phyloP scores from a whole-genome alignment of 1,140 invertebrate genomes.

The Maconellicoccus hirsutus region DNA sequence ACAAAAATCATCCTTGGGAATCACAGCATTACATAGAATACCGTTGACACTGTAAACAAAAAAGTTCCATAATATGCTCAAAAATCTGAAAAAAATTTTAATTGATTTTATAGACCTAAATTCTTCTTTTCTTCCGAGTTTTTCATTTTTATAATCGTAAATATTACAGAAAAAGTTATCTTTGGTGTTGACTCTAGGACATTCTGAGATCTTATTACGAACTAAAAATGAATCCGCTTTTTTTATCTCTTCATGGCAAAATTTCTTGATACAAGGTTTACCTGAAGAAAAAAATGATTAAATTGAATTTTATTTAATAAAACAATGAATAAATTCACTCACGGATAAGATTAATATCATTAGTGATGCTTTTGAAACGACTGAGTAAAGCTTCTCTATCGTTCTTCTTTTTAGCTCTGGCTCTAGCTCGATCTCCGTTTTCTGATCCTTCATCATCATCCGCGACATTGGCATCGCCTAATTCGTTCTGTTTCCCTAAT shows the following conservation, averaged over 20 bases:
- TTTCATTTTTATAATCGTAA: constrained; percentile 21
- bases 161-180: constrained; percentile 14
- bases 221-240: constrained; percentile 1
- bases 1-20: constrained; percentile 17
- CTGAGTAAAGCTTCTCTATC: neutral
- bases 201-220: constrained; percentile 13
- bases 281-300: no score
- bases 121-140: constrained; percentile 24
- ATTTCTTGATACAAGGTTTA: constrained; percentile 7
- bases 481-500: neutral
- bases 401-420: constrained; percentile 15
- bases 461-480: neutral
- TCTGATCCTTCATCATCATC: neutral
- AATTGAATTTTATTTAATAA: neutral
- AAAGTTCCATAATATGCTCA: neutral
- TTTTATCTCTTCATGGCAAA: neutral
- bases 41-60: constrained; percentile 19
- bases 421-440: neutral
- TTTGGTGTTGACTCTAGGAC: constrained; percentile 17
- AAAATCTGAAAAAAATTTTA: neutral
- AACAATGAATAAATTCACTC: neutral
- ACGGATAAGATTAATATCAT: neutral
- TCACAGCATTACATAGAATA: neutral
- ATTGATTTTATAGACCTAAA: constrained; percentile 1
- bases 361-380: neutral